phyloP scores from a whole-genome alignment of 2,797 vertebrate species.

The Psittacula derbiana region DNA sequence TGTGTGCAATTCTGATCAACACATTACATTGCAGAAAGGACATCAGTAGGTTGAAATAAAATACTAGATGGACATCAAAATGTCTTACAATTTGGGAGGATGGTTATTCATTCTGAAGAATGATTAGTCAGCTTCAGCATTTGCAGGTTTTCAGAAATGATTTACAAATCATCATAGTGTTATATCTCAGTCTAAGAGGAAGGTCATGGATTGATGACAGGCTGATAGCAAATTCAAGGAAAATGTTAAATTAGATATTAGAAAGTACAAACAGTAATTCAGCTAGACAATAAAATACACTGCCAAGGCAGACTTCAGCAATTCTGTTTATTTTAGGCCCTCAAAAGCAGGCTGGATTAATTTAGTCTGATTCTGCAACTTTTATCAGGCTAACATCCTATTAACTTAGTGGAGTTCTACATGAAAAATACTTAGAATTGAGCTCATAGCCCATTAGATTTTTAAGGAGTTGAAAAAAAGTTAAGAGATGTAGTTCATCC shows the following conservation, averaged over 20 bases:
- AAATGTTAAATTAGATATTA: slow-evolving; percentile 25
- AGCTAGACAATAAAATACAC: neutral
- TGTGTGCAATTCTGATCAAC: neutral
- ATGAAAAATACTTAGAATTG: neutral
- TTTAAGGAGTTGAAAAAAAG: neutral
- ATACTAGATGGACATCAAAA: neutral
- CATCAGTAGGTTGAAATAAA: neutral
- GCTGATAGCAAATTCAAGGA: neutral
- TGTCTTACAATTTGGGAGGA: neutral
- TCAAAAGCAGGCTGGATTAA: slow-evolving; percentile 19
- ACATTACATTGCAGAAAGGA: neutral
- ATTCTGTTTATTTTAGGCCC: neutral
- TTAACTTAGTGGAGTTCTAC: neutral
- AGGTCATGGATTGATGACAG: neutral
- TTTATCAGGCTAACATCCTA: neutral
- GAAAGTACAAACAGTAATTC: slow-evolving; percentile 4
- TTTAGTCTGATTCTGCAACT: neutral
- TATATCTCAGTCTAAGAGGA: neutral
- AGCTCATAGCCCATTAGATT: neutral
- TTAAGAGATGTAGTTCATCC: neutral
- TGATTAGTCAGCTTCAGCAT: neutral
- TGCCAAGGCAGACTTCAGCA: neutral
- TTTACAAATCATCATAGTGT: neutral
- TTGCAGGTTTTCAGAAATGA: neutral
- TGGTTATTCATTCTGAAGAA: neutral